Conservation (phyloP, 2,113 vertebrate genomes). For the Siniperca chuatsi region DNA sequence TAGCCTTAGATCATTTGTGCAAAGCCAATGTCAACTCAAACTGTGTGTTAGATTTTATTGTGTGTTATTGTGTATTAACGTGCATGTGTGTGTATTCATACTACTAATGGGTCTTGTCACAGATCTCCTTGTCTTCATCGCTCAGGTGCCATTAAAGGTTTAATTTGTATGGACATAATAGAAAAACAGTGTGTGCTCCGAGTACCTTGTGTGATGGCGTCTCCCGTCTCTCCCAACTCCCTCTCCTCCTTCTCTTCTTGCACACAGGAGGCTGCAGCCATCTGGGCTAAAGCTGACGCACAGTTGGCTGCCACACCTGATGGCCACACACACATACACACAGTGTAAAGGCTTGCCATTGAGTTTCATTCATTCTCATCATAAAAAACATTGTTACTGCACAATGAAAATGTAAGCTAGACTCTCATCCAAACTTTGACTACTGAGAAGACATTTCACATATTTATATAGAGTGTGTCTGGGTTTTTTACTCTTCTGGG, state of each 20-base stretch:
- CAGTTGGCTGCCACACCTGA: constrained; percentile 97
- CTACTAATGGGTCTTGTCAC: background rate
- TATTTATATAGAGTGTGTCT: background rate
- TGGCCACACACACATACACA: constrained; percentile 11
- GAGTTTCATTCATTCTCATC: background rate
- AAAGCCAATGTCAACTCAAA: background rate
- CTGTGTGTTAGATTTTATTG: background rate
- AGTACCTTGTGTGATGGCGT: constrained; percentile 94
- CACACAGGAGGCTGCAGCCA: constrained; percentile 98
- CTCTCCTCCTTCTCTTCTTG: constrained; percentile 95
- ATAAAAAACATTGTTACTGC: background rate
- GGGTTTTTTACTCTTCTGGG: background rate
- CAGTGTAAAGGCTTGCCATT: background rate
- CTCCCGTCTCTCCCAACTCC: constrained; percentile 88
- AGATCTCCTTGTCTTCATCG: background rate
- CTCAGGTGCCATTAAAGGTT: background rate
- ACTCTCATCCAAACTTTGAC: background rate
- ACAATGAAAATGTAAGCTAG: background rate
- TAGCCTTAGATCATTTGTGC: background rate
- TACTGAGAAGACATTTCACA: background rate
- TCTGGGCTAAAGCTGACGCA: constrained; percentile 96
- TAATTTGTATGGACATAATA: no score
- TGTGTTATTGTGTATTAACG: background rate
- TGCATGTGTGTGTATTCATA: background rate
- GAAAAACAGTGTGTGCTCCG: background rate